Evolutionary conservation across 2,888 invertebrate species (phyloP), one percentile per base, ranked within the genome.

Genomic region (Parnassius smintheus): DNA sequence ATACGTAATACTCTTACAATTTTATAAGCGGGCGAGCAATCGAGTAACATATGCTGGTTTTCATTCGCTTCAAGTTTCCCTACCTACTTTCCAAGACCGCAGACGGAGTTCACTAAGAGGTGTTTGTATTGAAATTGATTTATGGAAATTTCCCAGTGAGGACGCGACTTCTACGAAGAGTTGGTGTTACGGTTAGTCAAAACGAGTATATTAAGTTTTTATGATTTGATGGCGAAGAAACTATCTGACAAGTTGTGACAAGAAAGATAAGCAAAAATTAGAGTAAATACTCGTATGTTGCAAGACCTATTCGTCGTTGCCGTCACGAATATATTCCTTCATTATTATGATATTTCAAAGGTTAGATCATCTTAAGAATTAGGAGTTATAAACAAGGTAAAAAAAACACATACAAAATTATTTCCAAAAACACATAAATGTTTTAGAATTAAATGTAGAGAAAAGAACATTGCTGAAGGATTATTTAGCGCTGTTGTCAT

Each of bases 81-180:
- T 65, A 72, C 69, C 74, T 67, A 69, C 63, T 71, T 56, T 45
- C 41, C 70, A 71, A 78, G 79, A 81, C 85, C 80, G 75, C 82
- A 85, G 86, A 81, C 85, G 78, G 86, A 89, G 87, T 89, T 89
- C 86, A 82, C 89, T 87, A 88, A 89, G 89, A 90, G 89, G 88
- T 89, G 90, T 90, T 90, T 90, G 88, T 89, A 88, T 87, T 87
- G 88, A 88, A 90, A 88, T 90, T 88, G 89, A 90, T 89, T 90
- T 89, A 89, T 88, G 89, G 83, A 89, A 88, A 90, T 90, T 88
- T 82, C 72, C 78, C 78, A 79, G 81, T 73, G 80, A 87, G 83
- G 88, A 84, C 85, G 83, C 80, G 78, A 80, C 78, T 74, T 71
- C 80, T 77, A 71, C 78, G 73, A 74, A 76, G 78, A 77, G 77